Percentiles rank a stretch among this genome's conserved stretches.
phyloP scores from a whole-genome alignment of 2,888 invertebrate species.

The Agonum fuliginosum region DNA sequence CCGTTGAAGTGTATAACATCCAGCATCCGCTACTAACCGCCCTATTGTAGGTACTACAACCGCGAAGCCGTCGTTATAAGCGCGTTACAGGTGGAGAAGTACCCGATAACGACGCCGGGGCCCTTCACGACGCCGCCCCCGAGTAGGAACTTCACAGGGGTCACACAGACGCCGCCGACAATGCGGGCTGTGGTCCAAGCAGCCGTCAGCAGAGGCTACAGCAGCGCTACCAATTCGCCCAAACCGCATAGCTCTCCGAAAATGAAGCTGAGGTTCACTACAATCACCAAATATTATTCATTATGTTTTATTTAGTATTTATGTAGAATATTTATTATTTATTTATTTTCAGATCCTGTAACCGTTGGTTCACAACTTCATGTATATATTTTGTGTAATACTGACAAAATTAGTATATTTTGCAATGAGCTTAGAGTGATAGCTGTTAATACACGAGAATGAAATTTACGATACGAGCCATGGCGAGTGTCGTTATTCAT shows the following conservation, averaged over 20 bases:
- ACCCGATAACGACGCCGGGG: constrained; percentile 91
- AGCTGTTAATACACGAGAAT: too few relatives aligned
- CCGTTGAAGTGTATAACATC: too few relatives aligned
- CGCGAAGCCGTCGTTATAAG: constrained; percentile 94
- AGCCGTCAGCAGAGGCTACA: neutral
- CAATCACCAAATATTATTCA: neutral
- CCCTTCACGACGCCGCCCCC: constrained; percentile 85
- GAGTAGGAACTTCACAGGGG: constrained; percentile 75
- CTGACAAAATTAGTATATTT: too few relatives aligned
- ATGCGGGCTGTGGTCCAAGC: neutral
- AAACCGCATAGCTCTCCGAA: constrained; percentile 90
- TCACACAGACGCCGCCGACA: constrained; percentile 66
- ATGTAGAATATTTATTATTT: neutral
- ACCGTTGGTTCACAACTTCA: neutral
- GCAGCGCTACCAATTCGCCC: constrained; percentile 78
- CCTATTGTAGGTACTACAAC: constrained; percentile 87
- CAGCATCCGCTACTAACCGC: neutral
- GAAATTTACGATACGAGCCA: too few relatives aligned
- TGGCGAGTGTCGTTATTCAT: too few relatives aligned
- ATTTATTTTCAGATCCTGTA: neutral
- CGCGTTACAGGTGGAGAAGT: constrained; percentile 94
- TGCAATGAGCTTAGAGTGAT: too few relatives aligned
- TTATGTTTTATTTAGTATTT: neutral
- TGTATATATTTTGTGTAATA: too few relatives aligned
- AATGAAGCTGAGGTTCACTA: constrained; percentile 89